These are phyloP conservation scores for Pocota personata DNA, from an alignment of 2,888 invertebrate species.

Conservation along the genomic window DNA sequence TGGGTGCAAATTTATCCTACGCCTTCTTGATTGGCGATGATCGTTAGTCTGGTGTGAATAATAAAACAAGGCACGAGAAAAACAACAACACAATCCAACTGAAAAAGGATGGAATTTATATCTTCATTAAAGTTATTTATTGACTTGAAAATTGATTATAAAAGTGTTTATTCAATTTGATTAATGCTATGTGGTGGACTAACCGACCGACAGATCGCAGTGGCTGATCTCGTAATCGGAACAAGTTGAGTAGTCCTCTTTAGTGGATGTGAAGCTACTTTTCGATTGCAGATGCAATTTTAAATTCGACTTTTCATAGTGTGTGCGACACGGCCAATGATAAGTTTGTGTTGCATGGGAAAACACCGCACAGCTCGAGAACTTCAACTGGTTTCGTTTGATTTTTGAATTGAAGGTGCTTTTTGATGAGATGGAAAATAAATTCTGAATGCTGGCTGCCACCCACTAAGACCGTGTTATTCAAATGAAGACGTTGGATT, in stretches of 20 bases:
- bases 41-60: slow-evolving; percentile 68
- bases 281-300: slow-evolving; percentile 43
- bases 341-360: neutral
- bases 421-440: slow-evolving; percentile 29
- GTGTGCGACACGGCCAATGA: neutral
- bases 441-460: slow-evolving; percentile 9
- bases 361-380: neutral
- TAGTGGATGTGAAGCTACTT: slow-evolving; percentile 3
- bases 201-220: slow-evolving; percentile 62
- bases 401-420: neutral
- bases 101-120: slow-evolving; percentile 77
- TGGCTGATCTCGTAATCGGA: slow-evolving; percentile 41
- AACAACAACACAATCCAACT: slow-evolving; percentile 3
- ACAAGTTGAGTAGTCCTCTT: slow-evolving; percentile 14
- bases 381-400: slow-evolving; percentile 27
- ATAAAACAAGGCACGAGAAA: slow-evolving; percentile 57
- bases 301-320: neutral
- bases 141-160: slow-evolving; percentile 82
- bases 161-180: slow-evolving; percentile 75
- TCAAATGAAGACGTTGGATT: slow-evolving; percentile 47
- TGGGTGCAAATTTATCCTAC: slow-evolving; percentile 64
- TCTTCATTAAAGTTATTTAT: slow-evolving; percentile 82
- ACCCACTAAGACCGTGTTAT: slow-evolving; percentile 40
- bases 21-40: slow-evolving; percentile 68
- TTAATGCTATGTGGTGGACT: slow-evolving; percentile 67